These are phyloP conservation scores for Chaetodon auriga DNA, from an alignment of 2,113 vertebrate species.

Conservation along the genomic window DNA sequence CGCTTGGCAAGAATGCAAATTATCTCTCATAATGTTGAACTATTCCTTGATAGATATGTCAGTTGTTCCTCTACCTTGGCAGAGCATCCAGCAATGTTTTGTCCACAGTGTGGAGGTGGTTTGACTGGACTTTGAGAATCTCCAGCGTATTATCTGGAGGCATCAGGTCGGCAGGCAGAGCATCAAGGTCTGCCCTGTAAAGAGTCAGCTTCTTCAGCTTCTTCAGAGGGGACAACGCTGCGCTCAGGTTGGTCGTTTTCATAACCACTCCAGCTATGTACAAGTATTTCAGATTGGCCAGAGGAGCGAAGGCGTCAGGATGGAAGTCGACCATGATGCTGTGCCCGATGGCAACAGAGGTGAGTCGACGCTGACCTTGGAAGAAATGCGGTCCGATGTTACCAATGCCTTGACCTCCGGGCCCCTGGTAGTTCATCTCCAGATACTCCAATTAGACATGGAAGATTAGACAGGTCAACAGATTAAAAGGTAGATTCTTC, in stretches of 20 bases:
- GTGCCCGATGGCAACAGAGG: not conserved
- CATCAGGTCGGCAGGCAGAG: slow-evolving; percentile 29
- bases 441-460: slow-evolving; percentile 20
- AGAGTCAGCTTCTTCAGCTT: slow-evolving; percentile 16
- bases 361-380: slow-evolving; percentile 1
- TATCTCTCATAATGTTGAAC: not conserved
- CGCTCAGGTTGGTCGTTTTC: slow-evolving; percentile 40
- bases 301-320: slow-evolving; percentile 24
- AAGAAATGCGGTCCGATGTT: slow-evolving; percentile 37
- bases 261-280: slow-evolving; percentile 30
- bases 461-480: not conserved
- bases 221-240: slow-evolving; percentile 33
- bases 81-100: slow-evolving; percentile 21
- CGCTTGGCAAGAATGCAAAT: not conserved
- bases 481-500: not conserved
- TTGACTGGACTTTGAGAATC: slow-evolving; percentile 22
- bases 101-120: slow-evolving; percentile 46
- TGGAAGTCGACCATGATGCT: slow-evolving; percentile 17
- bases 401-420: slow-evolving; percentile 32
- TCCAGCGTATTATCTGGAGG: slow-evolving; percentile 36
- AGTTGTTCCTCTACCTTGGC: slow-evolving; percentile 19
- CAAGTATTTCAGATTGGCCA: slow-evolving; percentile 4
- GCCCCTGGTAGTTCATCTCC: slow-evolving; percentile 52
- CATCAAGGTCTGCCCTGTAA: slow-evolving; percentile 21
- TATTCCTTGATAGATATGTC: not conserved